These are phyloP conservation scores for Cydia fagiglandana DNA, from an alignment of 1,140 invertebrate genomes.

Conservation along the genomic window DNA sequence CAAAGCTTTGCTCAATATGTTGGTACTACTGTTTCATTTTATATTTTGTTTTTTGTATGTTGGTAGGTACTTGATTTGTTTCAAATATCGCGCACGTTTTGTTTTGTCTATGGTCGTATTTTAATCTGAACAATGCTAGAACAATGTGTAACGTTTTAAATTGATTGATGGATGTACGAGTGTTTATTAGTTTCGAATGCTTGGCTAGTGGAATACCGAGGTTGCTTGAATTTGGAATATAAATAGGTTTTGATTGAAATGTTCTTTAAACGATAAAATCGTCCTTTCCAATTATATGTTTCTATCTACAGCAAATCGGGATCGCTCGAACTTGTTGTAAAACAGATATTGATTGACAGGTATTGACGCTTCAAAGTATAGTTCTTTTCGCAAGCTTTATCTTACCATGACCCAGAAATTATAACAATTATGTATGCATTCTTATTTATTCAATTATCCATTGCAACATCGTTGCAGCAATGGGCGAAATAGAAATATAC, in stretches of 20 bases:
- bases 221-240: background rate
- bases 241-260: background rate
- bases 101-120: conserved; percentile 11
- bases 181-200: background rate
- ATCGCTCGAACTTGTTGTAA: background rate
- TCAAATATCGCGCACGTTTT: background rate
- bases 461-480: no score
- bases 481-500: no score
- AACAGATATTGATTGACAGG: no score
- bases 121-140: background rate
- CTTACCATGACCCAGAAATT: background rate
- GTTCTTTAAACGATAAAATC: background rate
- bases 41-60: background rate
- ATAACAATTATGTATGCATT: background rate
- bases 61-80: background rate
- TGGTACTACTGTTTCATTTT: background rate
- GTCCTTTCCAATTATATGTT: background rate
- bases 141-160: background rate
- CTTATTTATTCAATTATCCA: no score
- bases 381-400: no score
- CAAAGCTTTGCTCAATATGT: background rate
- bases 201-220: background rate
- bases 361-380: no score
- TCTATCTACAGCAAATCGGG: background rate
- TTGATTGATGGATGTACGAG: background rate